phyloP scores from a whole-genome alignment of 2,113 vertebrate species.

The Zingel zingel region DNA sequence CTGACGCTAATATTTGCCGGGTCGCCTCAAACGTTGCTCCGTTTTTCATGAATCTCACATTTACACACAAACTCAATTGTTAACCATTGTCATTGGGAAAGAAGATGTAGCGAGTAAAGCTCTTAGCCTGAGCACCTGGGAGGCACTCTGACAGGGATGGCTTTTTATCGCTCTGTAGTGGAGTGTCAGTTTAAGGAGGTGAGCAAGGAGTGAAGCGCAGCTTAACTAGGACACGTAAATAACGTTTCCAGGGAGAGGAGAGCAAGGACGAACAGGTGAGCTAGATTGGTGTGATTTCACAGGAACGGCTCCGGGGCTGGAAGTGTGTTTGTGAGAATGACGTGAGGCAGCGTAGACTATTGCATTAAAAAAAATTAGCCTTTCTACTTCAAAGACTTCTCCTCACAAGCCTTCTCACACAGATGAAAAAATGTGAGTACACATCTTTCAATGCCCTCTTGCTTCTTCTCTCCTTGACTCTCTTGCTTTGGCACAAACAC shows the following conservation, averaged over 20 bases:
- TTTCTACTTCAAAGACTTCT: constrained; percentile 69
- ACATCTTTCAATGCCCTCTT: constrained; percentile 34
- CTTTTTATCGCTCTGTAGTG: constrained; percentile 34
- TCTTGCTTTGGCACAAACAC: constrained; percentile 31
- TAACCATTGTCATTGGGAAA: background rate
- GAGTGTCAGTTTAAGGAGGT: constrained; percentile 54
- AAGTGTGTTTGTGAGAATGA: constrained; percentile 59
- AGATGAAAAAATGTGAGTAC: constrained; percentile 5
- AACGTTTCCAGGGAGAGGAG: constrained; percentile 44
- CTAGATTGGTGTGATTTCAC: constrained; percentile 64
- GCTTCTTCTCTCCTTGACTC: constrained; percentile 25
- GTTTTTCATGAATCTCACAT: constrained; percentile 27
- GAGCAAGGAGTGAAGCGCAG: constrained; percentile 40
- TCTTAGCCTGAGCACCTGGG: constrained; percentile 4
- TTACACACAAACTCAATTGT: constrained; percentile 25
- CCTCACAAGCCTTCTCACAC: constrained; percentile 37
- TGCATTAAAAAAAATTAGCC: constrained; percentile 45
- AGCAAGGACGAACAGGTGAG: constrained; percentile 66
- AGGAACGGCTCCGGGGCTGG: constrained; percentile 65
- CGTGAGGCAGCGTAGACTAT: constrained; percentile 38
- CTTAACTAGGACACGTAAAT: constrained; percentile 56
- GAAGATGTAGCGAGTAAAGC: constrained; percentile 11
- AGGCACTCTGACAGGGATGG: constrained; percentile 23
- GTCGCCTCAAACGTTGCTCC: constrained; percentile 1
- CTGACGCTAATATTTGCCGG: background rate